A percentile compares a stretch with the other conserved stretches of the same genome.
These are phyloP conservation scores for Odontomachus brunneus DNA, from an alignment of 1,140 invertebrate species.

Conservation along the genomic window DNA sequence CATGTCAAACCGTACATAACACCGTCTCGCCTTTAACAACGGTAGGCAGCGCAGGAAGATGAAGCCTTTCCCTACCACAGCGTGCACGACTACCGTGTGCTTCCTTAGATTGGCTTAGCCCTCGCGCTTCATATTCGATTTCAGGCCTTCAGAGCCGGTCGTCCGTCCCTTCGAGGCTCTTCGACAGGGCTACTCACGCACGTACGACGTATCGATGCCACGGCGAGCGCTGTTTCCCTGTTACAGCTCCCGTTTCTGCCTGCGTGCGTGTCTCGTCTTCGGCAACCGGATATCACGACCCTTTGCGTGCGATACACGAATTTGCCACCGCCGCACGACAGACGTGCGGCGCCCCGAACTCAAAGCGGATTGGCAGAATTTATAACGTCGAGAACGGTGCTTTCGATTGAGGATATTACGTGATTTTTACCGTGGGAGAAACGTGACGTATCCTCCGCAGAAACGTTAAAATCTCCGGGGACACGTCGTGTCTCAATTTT, in stretches of 20 bases:
- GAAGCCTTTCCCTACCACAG: conserved; percentile 74
- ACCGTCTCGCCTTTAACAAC: conserved; percentile 72
- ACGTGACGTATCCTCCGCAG: neutral
- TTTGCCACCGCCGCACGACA: conserved; percentile 26
- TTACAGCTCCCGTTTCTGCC: conserved; percentile 58
- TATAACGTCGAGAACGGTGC: neutral
- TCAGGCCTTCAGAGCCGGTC: conserved; percentile 72
- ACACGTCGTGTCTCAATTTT: too few species aligned
- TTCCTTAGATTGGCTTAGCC: conserved; percentile 72
- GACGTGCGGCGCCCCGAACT: neutral
- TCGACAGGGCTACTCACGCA: conserved; percentile 70
- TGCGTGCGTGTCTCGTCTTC: conserved; percentile 46
- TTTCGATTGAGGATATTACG: conserved; percentile 12
- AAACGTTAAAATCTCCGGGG: too few species aligned
- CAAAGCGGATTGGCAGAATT: conserved; percentile 25
- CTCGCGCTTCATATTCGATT: conserved; percentile 79
- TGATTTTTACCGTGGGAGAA: conserved; percentile 1
- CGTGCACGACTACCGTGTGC: conserved; percentile 73
- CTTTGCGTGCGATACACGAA: conserved; percentile 47
- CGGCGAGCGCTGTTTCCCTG: conserved; percentile 55
- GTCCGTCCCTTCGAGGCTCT: conserved; percentile 20
- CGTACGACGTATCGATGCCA: conserved; percentile 72
- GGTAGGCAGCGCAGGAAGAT: conserved; percentile 66
- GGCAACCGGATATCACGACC: conserved; percentile 60
- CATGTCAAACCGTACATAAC: conserved; percentile 12